phyloP scores from a whole-genome alignment of 92 coral and sea anemone genomes.

The Zoanthus solanderi region DNA sequence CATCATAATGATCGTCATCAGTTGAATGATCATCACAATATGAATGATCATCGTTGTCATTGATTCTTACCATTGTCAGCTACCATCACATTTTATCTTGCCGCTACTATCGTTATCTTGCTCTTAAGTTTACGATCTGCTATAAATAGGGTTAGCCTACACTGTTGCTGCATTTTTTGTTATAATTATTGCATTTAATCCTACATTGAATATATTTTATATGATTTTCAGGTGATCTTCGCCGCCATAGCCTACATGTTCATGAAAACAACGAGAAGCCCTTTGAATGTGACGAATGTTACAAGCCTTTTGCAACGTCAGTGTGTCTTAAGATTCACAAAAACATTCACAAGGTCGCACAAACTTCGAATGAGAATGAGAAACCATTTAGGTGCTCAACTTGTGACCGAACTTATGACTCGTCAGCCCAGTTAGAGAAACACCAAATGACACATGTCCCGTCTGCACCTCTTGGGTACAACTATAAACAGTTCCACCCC shows the following conservation, averaged over 20 bases:
- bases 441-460: slow-evolving; percentile 64
- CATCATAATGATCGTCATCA: background rate
- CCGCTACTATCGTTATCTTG: background rate
- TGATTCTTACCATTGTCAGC: background rate
- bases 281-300: slow-evolving; percentile 73
- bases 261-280: slow-evolving; percentile 86
- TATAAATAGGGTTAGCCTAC: no score
- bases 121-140: no score
- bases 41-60: no score
- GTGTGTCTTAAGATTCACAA: slow-evolving; percentile 66
- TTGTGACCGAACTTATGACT: slow-evolving; percentile 66
- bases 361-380: slow-evolving; percentile 46
- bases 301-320: slow-evolving; percentile 63
- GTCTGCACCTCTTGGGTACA: slow-evolving; percentile 56
- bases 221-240: slow-evolving; percentile 83
- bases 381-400: slow-evolving; percentile 58
- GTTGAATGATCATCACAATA: background rate
- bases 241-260: slow-evolving; percentile 92
- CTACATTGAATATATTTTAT: background rate
- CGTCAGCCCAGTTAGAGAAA: slow-evolving; percentile 57
- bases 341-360: slow-evolving; percentile 51
- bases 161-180: background rate
- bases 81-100: background rate
- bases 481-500: slow-evolving; percentile 69
- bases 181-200: background rate